phyloP scores from a whole-genome alignment of 2,113 vertebrate species.

The Zosterops lateralis region DNA sequence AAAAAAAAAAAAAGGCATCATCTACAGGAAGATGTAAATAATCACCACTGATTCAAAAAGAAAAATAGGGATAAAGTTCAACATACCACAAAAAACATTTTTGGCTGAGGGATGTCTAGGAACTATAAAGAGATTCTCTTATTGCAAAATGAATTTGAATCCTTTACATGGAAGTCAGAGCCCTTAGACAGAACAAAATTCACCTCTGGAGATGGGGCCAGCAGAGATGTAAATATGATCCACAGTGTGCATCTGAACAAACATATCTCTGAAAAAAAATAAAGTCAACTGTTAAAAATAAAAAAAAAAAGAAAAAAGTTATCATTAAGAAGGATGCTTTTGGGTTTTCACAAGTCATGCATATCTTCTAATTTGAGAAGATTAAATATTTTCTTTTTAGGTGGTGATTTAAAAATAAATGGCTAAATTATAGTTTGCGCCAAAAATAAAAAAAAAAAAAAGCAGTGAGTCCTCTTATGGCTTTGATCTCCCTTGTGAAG shows the following conservation, averaged over 20 bases:
- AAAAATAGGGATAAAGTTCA: not conserved
- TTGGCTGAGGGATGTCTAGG: conserved; percentile 19
- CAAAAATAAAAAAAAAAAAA: conserved; percentile 65
- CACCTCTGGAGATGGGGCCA: not conserved
- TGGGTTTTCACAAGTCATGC: conserved; percentile 51
- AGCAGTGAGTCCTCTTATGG: conserved; percentile 90
- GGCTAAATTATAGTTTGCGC: conserved; percentile 56
- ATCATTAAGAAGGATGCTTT: conserved; percentile 56
- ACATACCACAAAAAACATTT: not conserved
- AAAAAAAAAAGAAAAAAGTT: not conserved
- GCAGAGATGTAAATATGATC: conserved; percentile 4
- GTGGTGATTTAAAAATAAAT: conserved; percentile 65
- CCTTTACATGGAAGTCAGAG: conserved; percentile 31
- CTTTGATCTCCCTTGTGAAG: conserved; percentile 95
- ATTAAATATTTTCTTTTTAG: conserved; percentile 30
- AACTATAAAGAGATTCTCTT: conserved; percentile 15
- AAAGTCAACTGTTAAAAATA: conserved; percentile 14
- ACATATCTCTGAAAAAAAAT: not conserved
- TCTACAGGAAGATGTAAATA: not conserved
- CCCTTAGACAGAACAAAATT: conserved; percentile 31
- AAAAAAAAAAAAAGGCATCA: not conserved
- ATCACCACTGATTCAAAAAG: not conserved
- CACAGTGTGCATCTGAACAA: conserved; percentile 44
- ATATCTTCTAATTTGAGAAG: conserved; percentile 50
- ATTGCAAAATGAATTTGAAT: conserved; percentile 52